These are phyloP conservation scores for Luidia sarsii DNA, from an alignment of 53 echinoderm and acorn worm species.

Conservation along the genomic window DNA sequence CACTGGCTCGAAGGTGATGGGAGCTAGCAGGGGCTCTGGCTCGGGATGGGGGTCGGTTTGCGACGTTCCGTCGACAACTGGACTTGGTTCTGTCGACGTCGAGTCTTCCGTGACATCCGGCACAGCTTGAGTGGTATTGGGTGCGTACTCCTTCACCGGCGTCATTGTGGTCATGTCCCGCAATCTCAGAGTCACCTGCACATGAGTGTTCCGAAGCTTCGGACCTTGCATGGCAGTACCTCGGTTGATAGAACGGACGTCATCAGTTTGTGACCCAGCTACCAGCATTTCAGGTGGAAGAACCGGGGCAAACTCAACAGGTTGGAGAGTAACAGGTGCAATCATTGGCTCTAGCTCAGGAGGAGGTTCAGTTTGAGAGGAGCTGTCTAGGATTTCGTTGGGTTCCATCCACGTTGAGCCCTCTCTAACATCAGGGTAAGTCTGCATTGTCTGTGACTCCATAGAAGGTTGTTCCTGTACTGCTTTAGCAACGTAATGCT, in stretches of 20 bases:
- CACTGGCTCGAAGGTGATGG: background rate
- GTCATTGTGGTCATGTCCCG: background rate
- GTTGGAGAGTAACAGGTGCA: background rate
- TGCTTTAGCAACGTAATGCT: background rate
- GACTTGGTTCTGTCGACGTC: slow-evolving; percentile 8
- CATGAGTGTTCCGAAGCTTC: slow-evolving; percentile 12
- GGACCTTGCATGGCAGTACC: background rate
- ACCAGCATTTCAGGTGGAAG: background rate
- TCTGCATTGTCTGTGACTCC: slow-evolving; percentile 12
- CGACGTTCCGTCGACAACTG: slow-evolving; percentile 9
- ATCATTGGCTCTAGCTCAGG: background rate
- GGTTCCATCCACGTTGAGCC: slow-evolving; percentile 23
- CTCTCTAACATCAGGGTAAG: slow-evolving; percentile 18
- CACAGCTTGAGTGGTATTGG: slow-evolving; percentile 10
- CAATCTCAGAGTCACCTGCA: background rate
- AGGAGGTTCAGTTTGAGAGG: slow-evolving; percentile 21
- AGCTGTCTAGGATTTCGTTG: background rate
- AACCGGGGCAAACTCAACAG: background rate
- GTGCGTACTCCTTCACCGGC: background rate
- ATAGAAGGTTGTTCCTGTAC: background rate
- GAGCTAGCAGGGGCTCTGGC: background rate
- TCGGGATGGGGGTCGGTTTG: slow-evolving; percentile 5
- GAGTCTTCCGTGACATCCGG: slow-evolving; percentile 35
- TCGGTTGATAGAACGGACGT: background rate
- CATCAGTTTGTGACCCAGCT: background rate